Conservation (phyloP, 2,797 vertebrate genomes). For the Hapalemur alaotrensis region DNA sequence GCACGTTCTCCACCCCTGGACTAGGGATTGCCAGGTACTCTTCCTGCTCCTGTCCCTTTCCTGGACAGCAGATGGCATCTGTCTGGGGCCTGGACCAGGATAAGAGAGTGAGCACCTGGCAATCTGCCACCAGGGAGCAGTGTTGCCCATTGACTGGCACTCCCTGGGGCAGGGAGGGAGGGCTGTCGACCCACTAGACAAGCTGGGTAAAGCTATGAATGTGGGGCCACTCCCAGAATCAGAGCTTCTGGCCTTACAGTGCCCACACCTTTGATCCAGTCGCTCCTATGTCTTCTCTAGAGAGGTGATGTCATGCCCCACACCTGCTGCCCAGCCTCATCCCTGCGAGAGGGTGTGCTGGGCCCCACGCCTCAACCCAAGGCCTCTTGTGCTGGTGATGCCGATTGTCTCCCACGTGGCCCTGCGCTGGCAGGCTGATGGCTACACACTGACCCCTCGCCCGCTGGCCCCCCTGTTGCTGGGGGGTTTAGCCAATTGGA, state of each 20-base stretch:
- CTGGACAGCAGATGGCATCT: not conserved
- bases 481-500: not conserved
- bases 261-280: not conserved
- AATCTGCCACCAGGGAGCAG: not conserved
- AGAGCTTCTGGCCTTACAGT: rapidly evolving
- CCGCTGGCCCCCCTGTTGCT: not conserved
- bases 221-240: not conserved
- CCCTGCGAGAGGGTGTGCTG: not conserved
- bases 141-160: not conserved
- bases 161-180: not conserved
- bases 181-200: not conserved
- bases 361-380: not conserved
- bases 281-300: not conserved
- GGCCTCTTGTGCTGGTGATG: not conserved
- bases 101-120: not conserved
- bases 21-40: not conserved
- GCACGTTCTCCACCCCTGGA: not conserved
- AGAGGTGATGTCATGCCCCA: not conserved
- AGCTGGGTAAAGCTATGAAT: not conserved
- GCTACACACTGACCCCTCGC: too few species aligned
- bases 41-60: not conserved
- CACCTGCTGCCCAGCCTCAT: not conserved
- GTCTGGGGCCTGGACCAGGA: not conserved
- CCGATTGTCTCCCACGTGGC: not conserved
- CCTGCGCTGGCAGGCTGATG: not conserved